Evolutionary conservation across 2,888 invertebrate genomes (phyloP).

Genomic region (Alviniconcha strummeri): DNA sequence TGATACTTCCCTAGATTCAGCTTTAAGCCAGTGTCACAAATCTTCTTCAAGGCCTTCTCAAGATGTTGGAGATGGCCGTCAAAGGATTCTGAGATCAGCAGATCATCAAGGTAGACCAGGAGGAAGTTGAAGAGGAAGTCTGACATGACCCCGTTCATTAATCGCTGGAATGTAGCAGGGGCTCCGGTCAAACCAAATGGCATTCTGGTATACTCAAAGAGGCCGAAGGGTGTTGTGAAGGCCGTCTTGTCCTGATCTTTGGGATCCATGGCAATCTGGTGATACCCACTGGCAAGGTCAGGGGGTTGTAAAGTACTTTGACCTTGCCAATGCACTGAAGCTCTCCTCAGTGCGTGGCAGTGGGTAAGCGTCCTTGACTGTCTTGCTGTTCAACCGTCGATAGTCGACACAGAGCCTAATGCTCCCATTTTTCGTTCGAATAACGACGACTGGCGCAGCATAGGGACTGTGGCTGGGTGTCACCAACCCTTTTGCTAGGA

Average conservation of each 20-base stretch:
- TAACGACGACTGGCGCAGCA: constrained; percentile 21
- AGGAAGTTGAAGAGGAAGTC: too few species aligned
- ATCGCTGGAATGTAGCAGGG: too few species aligned
- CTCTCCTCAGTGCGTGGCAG: constrained; percentile 39
- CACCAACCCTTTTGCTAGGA: constrained; percentile 40
- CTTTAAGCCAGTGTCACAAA: too few species aligned
- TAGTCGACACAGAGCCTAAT: background rate
- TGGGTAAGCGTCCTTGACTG: background rate
- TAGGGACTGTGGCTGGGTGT: constrained; percentile 26
- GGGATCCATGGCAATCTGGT: constrained; percentile 24
- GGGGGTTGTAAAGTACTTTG: constrained; percentile 34
- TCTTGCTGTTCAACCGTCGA: background rate
- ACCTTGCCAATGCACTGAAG: constrained; percentile 38
- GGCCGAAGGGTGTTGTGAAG: too few species aligned
- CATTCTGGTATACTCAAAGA: too few species aligned
- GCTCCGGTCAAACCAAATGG: too few species aligned
- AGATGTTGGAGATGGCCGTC: too few species aligned
- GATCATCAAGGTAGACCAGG: too few species aligned
- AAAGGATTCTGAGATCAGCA: too few species aligned
- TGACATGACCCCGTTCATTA: too few species aligned
- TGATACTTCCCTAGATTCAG: constrained; percentile 44
- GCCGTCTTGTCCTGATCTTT: constrained; percentile 17
- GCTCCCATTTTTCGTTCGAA: constrained; percentile 7
- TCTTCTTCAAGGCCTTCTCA: too few species aligned
- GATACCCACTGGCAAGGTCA: constrained; percentile 21